Evolutionary conservation across 2,797 vertebrate genomes (phyloP).

Genomic region (Hemibagrus guttatus): DNA sequence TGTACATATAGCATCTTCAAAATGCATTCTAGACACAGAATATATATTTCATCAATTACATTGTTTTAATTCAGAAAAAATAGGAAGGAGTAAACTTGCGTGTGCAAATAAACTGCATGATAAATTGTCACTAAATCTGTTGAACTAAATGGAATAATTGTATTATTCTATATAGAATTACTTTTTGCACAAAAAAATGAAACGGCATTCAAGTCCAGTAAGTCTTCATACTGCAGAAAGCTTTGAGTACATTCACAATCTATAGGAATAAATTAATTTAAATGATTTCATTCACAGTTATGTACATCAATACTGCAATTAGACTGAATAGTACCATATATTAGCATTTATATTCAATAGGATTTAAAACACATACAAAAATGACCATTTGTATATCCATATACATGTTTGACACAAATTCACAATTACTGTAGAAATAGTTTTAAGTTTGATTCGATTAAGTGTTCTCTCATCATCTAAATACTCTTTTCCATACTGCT

Average conservation of each 20-base stretch:
- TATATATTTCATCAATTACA: slow-evolving; percentile 75
- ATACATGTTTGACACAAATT: slow-evolving; percentile 95
- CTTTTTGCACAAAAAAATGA: slow-evolving; percentile 90
- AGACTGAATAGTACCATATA: slow-evolving; percentile 85
- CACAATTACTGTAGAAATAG: slow-evolving; percentile 98
- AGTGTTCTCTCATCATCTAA: slow-evolving; percentile 80
- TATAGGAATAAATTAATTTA: slow-evolving; percentile 88
- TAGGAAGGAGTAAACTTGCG: slow-evolving; percentile 85
- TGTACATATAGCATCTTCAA: slow-evolving; percentile 93
- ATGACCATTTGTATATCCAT: slow-evolving; percentile 85
- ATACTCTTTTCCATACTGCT: slow-evolving; percentile 76
- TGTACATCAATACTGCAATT: slow-evolving; percentile 91
- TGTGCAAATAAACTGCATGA: slow-evolving; percentile 85
- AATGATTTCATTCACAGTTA: slow-evolving; percentile 92
- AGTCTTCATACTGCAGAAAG: slow-evolving; percentile 91
- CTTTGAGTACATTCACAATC: slow-evolving; percentile 98
- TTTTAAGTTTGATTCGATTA: slow-evolving; percentile 83
- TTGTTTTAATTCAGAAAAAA: slow-evolving; percentile 85
- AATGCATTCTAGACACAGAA: slow-evolving; percentile 89
- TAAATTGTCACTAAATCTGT: slow-evolving; percentile 83
- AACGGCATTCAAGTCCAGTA: slow-evolving; percentile 93
- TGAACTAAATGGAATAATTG: slow-evolving; percentile 80
- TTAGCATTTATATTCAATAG: slow-evolving; percentile 82
- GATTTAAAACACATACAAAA: slow-evolving; percentile 97
- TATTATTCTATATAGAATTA: slow-evolving; percentile 79